phyloP scores from a whole-genome alignment of 2,888 invertebrate species.

The Tupiocoris notatus region DNA sequence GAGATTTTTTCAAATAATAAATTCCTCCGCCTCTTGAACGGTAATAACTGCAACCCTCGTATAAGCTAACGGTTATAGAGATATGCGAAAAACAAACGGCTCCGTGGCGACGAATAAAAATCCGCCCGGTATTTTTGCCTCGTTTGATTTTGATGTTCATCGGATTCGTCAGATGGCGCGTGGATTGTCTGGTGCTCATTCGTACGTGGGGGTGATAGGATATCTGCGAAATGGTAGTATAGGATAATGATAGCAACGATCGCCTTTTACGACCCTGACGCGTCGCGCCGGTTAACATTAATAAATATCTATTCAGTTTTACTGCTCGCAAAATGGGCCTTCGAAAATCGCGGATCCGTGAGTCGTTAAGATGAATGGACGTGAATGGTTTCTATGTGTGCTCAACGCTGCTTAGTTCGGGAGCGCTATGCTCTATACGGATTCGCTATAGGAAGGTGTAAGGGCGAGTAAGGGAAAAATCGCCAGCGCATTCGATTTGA shows the following conservation, averaged over 20 bases:
- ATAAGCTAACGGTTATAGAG: too few relatives aligned
- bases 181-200: too few relatives aligned
- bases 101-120: too few relatives aligned
- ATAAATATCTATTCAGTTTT: not conserved
- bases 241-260: not conserved
- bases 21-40: too few relatives aligned
- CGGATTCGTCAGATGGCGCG: not conserved
- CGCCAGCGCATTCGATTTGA: constrained; percentile 21
- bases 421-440: not conserved
- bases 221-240: not conserved
- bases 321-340: not conserved
- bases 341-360: not conserved
- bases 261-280: not conserved
- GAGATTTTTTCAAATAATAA: too few relatives aligned
- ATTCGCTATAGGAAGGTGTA: not conserved
- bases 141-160: not conserved
- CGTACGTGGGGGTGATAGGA: too few relatives aligned
- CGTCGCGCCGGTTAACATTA: not conserved
- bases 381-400: not conserved
- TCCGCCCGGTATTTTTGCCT: too few relatives aligned
- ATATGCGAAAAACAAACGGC: too few relatives aligned
- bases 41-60: too few relatives aligned
- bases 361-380: not conserved
- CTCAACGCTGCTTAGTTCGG: not conserved
- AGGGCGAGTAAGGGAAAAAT: not conserved